A percentile compares a stretch with the other conserved stretches of the same genome.
phyloP scores from a whole-genome alignment of 2,888 invertebrate species.

The Cybosia mesomella region DNA sequence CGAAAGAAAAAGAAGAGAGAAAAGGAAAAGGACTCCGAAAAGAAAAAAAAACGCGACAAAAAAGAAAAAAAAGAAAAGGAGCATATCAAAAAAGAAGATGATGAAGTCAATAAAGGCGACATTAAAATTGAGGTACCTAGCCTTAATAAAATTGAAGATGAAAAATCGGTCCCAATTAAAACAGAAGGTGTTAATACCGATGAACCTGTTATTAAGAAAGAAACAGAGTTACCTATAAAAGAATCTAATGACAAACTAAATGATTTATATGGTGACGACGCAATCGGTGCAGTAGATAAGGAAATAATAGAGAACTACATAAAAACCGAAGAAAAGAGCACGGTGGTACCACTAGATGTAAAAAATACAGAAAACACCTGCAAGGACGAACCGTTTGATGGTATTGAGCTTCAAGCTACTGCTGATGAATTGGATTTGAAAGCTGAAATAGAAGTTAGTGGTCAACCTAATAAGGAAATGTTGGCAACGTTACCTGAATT shows the following conservation, averaged over 20 bases:
- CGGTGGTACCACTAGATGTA: constrained; percentile 46
- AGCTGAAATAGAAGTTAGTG: constrained; percentile 77
- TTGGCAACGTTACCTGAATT: constrained; percentile 92
- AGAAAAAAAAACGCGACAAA: constrained; percentile 84
- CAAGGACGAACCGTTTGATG: constrained; percentile 86
- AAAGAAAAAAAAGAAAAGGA: constrained; percentile 87
- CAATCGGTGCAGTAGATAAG: constrained; percentile 85
- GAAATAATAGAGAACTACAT: constrained; percentile 87
- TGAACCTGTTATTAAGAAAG: constrained; percentile 32
- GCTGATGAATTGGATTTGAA: constrained; percentile 86
- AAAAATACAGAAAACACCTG: constrained; percentile 68
- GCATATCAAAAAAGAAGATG: constrained; percentile 62
- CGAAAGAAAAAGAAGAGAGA: constrained; percentile 84
- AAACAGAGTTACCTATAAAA: constrained; percentile 50
- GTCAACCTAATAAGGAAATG: constrained; percentile 84
- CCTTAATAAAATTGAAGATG: constrained; percentile 20
- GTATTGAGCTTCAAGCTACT: constrained; percentile 87
- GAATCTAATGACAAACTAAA: constrained; percentile 56
- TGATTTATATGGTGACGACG: constrained; percentile 86
- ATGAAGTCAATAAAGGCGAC: constrained; percentile 56
- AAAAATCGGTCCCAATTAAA: constrained; percentile 37
- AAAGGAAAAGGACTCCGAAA: constrained; percentile 84
- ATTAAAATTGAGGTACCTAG: constrained; percentile 32
- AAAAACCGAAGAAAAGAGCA: constrained; percentile 71
- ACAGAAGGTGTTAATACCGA: constrained; percentile 46